Base-by-base conservation (phyloP, 1,140 invertebrate species). In the Drosophila yakuba region DNA sequence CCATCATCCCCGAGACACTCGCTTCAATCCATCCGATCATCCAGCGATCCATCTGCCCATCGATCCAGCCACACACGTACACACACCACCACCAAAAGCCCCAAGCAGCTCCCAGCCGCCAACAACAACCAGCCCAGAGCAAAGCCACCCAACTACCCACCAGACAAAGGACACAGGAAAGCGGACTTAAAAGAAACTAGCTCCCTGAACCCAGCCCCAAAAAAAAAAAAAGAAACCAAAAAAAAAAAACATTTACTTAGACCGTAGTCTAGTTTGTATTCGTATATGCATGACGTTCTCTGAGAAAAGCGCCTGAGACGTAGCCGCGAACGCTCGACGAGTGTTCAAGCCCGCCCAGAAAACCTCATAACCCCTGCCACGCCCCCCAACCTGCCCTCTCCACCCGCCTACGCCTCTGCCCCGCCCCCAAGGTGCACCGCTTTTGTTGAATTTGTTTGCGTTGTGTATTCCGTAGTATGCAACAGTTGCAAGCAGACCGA, bases 241-340 rank as follows among this genome's bases (percentile, higher is more conserved):
- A 32, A 48, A 41, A 17, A 47, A 41, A 50, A 72, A 62, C 3
- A 39, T 4, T 4, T 75, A 75, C 51, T 68, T 77, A 76, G 73
- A 76, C 72, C 72, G 73, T 76, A 76, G 73, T 76, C 73, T 76
- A 76, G 73, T 76, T 77, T 77, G 74, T 77, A 77, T 69, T 77
- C 73, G 71, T 74, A 76, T 41, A 76, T 76, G 73, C 73, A 76
- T 76, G 73, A 76, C 73, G 73, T 75, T 74, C 50, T 74, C 72
- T 74, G 59, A 74, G 59, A 74, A 72, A 74, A 74, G 59, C 68
- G 68, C 68, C 64, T 72, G 68, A 71, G 68, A 72, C 68, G 66
- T 72, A 72, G 68, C 66, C 39, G 58, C 69, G 56, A 74, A 64
- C 71, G 72, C 73, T 67, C 57, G 36, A 47, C 39, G 62, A 66